A percentile compares a stretch with the other conserved stretches of the same genome.
Conservation (phyloP, 2,113 vertebrate species). For the Cochlearius cochlearius region DNA sequence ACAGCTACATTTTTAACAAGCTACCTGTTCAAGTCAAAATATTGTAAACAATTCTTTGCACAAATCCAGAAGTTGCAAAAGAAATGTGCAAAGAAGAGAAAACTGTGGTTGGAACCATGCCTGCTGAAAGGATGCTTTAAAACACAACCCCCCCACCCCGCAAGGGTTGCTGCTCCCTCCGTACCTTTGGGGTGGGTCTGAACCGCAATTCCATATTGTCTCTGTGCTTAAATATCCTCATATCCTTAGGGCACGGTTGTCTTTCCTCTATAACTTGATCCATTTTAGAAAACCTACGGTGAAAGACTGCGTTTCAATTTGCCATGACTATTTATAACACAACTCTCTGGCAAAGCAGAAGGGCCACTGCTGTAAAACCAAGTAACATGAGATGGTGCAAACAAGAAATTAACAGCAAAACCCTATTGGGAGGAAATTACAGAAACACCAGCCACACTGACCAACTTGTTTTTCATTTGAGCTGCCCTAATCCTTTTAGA, state of each 20-base stretch:
- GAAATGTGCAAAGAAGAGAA: background rate
- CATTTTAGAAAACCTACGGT: background rate
- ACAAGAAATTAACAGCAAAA: background rate
- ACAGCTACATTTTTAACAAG: background rate
- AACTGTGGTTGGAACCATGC: background rate
- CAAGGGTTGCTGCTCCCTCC: background rate
- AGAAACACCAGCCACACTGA: background rate
- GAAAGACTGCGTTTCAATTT: background rate
- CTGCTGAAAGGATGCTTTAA: background rate
- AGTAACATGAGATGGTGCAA: background rate
- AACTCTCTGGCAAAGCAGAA: background rate
- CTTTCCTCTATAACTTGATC: background rate
- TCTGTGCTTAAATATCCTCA: background rate
- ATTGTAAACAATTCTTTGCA: background rate
- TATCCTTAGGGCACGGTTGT: background rate
- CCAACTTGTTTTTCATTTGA: background rate
- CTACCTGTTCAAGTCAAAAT: background rate
- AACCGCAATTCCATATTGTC: background rate
- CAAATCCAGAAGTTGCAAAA: background rate
- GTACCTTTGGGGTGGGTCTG: background rate
- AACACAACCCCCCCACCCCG: background rate
- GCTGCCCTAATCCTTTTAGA: background rate
- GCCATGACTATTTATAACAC: background rate
- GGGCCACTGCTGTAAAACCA: background rate
- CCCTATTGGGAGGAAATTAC: background rate